These are phyloP conservation scores for Maniola jurtina DNA, from an alignment of 1,140 invertebrate species.

Conservation along the genomic window DNA sequence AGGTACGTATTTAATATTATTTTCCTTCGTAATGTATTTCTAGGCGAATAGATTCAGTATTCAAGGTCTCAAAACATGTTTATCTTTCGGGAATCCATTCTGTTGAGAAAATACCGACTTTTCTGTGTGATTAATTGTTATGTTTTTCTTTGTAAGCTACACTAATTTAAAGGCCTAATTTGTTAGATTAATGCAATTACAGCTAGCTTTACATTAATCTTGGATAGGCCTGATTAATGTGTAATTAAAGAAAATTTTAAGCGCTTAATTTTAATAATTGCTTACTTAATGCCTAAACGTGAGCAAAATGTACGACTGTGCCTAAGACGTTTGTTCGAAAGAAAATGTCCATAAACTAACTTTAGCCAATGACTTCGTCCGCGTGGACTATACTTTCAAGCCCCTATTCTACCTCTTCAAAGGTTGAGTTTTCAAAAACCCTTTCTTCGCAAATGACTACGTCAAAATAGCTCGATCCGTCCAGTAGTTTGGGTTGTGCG, in stretches of 20 bases:
- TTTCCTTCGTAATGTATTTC: slow-evolving; percentile 2
- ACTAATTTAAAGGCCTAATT: slow-evolving; percentile 2
- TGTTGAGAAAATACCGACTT: slow-evolving; percentile 2
- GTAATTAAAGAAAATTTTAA: not conserved
- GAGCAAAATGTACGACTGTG: not conserved
- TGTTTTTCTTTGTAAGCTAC: not conserved
- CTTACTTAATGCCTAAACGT: not conserved
- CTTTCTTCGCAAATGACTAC: too few species aligned
- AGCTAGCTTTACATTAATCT: slow-evolving; percentile 3
- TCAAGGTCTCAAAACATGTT: slow-evolving; percentile 15
- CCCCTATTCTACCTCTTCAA: too few species aligned
- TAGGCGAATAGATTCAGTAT: slow-evolving; percentile 5
- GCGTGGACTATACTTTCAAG: too few species aligned
- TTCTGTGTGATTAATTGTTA: slow-evolving; percentile 8
- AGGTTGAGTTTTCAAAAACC: too few species aligned
- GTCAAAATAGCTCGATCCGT: too few species aligned
- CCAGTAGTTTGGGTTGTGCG: too few species aligned
- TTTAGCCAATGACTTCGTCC: too few species aligned
- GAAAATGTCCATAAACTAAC: too few species aligned
- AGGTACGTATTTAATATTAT: not conserved
- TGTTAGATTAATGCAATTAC: not conserved
- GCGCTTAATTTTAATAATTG: not conserved
- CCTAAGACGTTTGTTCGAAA: too few species aligned
- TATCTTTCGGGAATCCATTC: slow-evolving; percentile 3
- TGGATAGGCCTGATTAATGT: slow-evolving; percentile 15